Evolutionary conservation across 2,888 invertebrate species (phyloP), one percentile per base, ranked within the genome.

Genomic region (Brenthis daphne): DNA sequence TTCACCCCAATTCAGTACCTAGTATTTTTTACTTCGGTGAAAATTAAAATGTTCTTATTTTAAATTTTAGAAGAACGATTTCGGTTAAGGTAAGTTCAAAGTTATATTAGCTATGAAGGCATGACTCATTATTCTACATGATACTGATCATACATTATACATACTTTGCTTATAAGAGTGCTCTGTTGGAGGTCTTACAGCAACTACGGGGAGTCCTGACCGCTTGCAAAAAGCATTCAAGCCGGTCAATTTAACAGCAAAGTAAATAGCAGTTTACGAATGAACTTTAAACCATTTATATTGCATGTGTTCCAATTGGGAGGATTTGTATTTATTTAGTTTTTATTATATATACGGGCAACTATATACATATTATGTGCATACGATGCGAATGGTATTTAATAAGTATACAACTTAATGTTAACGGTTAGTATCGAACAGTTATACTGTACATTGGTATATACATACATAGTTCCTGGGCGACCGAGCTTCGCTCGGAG

Each of bases 181-280:
- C 67, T 24, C 67, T 3, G 61, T 54, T 51, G 67, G 67, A 67
- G 56, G 33, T 53, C 63, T 43, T 5, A 43, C 63, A 53, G 37
- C 5, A 13, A 43, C 63, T 54, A 53, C 24, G 20, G 53, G 63
- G 53, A 53, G 60, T 33, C 43, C 53, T 63, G 63, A 63, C 63
- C 63, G 43, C 14, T 54, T 43, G 13, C 53, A 51, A 60, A 60
- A 60, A 20, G 37, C 43, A 20, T 51, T 11, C 37, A 54, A 16
- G 53, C 20, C 53, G 63, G 63, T 51, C 53, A 51, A 53, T 16
- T 63, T 63, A 43, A 63, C 53, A 63, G 63, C 63, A 63, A 63
- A 20, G 63, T 20, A 53, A 63, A 63, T 63, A 63, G 33, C 14
- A 54, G 20, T 53, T 43, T 53, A 14, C 51, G 37, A 53, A 63